Base-by-base conservation (phyloP, 2,888 invertebrate species). In the Cataglyphis altisquamis region DNA sequence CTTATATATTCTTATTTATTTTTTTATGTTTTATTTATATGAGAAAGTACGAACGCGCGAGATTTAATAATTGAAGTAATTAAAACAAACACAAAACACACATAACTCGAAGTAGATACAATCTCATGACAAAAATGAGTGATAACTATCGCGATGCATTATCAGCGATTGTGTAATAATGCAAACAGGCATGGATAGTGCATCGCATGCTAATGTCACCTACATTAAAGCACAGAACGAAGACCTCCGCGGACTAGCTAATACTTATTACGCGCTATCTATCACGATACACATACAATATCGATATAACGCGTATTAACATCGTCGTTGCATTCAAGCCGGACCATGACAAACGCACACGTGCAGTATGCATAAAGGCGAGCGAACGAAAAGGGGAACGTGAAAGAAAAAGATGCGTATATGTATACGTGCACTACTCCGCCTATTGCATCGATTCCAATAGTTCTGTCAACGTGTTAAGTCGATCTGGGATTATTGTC, bases 281-380 rank as follows among this genome's bases (percentile, higher is more conserved):
- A 90, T 89, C 52, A 52, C 68, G 29, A n/a, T 12, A 90, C 90
- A 90, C 83, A 89, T n/a, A 52, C 48, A 52, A 88, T 86, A 88
- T 88, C 89, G 90, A 91, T 91, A 91, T 89, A 93, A 92, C 89
- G 90, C 86, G 86, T 90, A 92, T 93, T 93, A 93, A 89, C 89
- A 87, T 81, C 88, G 87, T 85, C 84, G 81, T 84, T 80, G 83
- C 91, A 91, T 92, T 91, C 83, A 87, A 90, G 86, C 87, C 88
- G 86, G 86, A 91, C 91, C 92, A 90, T 93, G 91, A 91, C 93
- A 92, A 92, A 93, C 57, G 90, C 87, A 89, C 93, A 93, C 93
- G 93, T 92, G 91, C 90, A 83, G 83, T 57, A 57, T 73, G 82
- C 55, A 84, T 41, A 55, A 81, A 67, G 72, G 78, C 57, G 29